Evolutionary conservation across 2,113 vertebrate species (phyloP).

Genomic region (Grallaria varia): DNA sequence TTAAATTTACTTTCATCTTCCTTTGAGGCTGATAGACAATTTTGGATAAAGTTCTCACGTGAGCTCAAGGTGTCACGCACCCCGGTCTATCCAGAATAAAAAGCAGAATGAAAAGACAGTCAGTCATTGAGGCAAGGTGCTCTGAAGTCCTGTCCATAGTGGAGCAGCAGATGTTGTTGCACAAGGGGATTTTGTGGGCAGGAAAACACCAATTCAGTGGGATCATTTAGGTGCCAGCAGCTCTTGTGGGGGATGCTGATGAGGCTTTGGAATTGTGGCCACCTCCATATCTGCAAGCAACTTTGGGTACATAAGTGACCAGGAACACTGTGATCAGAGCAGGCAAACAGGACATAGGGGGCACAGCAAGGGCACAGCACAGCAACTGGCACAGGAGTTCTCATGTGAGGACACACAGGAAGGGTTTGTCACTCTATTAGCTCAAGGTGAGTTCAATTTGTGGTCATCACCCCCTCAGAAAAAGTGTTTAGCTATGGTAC

Average conservation of each 20-base stretch:
- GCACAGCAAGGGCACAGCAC: not conserved
- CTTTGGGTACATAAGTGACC: not conserved
- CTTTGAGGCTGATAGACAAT: not conserved
- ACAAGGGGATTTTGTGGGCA: not conserved
- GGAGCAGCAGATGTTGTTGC: not conserved
- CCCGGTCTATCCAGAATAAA: not conserved
- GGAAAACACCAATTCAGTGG: too few relatives aligned
- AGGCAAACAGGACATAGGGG: not conserved
- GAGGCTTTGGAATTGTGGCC: not conserved
- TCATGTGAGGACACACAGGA: not conserved
- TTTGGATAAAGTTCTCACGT: not conserved
- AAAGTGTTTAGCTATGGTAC: not conserved
- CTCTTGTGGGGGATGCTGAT: too few relatives aligned
- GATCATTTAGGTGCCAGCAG: not conserved
- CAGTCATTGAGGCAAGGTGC: not conserved
- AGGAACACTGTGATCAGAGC: too few relatives aligned
- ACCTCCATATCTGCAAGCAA: not conserved
- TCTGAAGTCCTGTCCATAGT: not conserved
- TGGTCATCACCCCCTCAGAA: not conserved
- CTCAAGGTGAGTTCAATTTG: not conserved
- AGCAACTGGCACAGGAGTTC: not conserved
- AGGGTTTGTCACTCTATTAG: not conserved
- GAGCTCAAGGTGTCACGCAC: not conserved
- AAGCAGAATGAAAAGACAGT: not conserved
- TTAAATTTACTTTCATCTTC: not conserved